Conservation (phyloP, 2,113 vertebrate genomes). For the Ageneiosus marmoratus region DNA sequence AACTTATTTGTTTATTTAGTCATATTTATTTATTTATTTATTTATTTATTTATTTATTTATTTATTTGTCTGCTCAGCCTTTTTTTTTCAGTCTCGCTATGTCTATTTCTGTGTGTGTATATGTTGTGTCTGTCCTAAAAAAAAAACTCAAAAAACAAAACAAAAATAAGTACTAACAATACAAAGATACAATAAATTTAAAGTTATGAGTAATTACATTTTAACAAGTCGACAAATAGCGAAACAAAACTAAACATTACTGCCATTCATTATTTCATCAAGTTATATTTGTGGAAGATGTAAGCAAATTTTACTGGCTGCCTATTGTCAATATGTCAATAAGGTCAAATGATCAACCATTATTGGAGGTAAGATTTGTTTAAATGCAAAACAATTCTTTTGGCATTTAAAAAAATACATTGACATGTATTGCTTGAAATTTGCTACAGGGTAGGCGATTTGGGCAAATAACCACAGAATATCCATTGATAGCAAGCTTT, state of each 20-base stretch:
- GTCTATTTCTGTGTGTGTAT: slow-evolving; percentile 59
- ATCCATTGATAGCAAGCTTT: slow-evolving; percentile 9
- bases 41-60: slow-evolving; percentile 44
- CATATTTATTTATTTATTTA: slow-evolving; percentile 40
- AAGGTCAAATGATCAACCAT: slow-evolving; percentile 21
- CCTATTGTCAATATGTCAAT: too few relatives aligned
- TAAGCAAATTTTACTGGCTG: slow-evolving; percentile 7
- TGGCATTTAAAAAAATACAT: slow-evolving; percentile 35
- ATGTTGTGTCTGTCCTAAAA: slow-evolving; percentile 66
- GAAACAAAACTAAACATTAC: slow-evolving; percentile 49
- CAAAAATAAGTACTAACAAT: slow-evolving; percentile 63
- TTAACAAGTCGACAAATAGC: slow-evolving; percentile 61
- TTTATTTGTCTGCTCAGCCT: slow-evolving; percentile 39
- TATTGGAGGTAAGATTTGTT: slow-evolving; percentile 29
- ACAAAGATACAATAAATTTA: slow-evolving; percentile 63
- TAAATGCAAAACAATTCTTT: slow-evolving; percentile 24
- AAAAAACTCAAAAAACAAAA: slow-evolving; percentile 51
- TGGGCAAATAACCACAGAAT: slow-evolving; percentile 26
- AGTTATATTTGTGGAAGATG: slow-evolving; percentile 24
- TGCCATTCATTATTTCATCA: slow-evolving; percentile 44
- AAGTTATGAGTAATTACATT: slow-evolving; percentile 57
- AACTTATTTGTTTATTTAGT: slow-evolving; percentile 50
- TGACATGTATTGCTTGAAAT: slow-evolving; percentile 38
- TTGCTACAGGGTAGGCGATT: slow-evolving; percentile 46
- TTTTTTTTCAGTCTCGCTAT: slow-evolving; percentile 39